Evolutionary conservation across 2,888 invertebrate genomes (phyloP), one percentile per base, ranked within the genome.

Genomic region (Coelopa pilipes): DNA sequence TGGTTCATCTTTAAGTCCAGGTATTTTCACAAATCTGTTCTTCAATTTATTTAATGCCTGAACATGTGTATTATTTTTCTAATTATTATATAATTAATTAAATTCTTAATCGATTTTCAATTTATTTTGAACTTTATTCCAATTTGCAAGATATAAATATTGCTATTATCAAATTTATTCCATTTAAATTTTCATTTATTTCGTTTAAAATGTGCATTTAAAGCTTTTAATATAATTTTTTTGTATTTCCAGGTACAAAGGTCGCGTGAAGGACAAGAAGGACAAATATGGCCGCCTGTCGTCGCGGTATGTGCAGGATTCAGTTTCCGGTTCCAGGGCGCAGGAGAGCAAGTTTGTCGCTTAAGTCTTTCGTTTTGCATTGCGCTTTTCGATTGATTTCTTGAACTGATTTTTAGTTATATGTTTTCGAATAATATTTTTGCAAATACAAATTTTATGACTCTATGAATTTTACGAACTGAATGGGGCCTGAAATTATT

Each of bases 1-100:
- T 85, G 83, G 85, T 83, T 85, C 46, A 81, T 85, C 12, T 63
- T 85, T 12, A 85, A 85, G 62, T 83, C 84, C 2, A 82, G 82
- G 84, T 85, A 47, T 76, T 53, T 53, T 53, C n/a, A 53, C 3
- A 11, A 53, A 4, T 34, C 7, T 34, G 34, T 34, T 34, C 7
- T 34, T 34, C 34, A 34, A 34, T 34, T 34, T 34, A 4, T 34
- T 34, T n/a, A n/a, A n/a, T n/a, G n/a, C 34, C 34, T 34, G 7
- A 34, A 34, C n/a, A n/a, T n/a, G n/a, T 34, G 4, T 4, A 34
- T 34, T 34, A 34, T n/a, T n/a, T n/a, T n/a, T n/a, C n/a, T 34
- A 34, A 34, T 34, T 34, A 34, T 34, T 34, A n/a, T n/a, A n/a
- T n/a, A n/a, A n/a, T 34, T 4, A 34, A 34, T 34, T 34, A 34